A percentile compares a stretch with the other conserved stretches of the same genome.
These are phyloP conservation scores for Pampusana beccarii DNA, from an alignment of 2,113 vertebrate species.

Conservation along the genomic window DNA sequence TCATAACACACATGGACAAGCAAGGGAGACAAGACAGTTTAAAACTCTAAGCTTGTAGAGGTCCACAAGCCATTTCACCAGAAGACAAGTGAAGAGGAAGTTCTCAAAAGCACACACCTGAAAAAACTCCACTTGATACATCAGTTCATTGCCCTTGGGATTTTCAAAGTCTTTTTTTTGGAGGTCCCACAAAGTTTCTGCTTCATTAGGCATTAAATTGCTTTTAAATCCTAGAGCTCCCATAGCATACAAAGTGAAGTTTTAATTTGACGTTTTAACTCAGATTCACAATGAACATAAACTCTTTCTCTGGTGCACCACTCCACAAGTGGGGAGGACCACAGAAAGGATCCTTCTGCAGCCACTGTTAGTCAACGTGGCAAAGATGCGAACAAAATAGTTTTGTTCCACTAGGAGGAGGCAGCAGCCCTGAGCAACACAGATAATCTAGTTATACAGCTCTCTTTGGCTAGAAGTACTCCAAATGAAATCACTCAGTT, in stretches of 20 bases:
- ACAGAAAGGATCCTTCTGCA: neutral
- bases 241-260: too few species aligned
- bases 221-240: neutral
- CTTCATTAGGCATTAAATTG: neutral
- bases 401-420: neutral
- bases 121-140: neutral
- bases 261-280: neutral
- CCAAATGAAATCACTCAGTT: neutral
- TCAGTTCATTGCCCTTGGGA: neutral
- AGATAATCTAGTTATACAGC: neutral
- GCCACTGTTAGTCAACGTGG: accelerated
- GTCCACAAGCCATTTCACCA: neutral
- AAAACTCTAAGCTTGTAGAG: neutral
- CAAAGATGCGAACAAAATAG: neutral
- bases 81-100: neutral
- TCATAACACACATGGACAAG: accelerated
- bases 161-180: neutral
- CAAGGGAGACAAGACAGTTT: neutral
- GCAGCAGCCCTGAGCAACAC: too few species aligned
- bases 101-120: neutral
- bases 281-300: neutral
- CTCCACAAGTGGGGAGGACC: neutral
- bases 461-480: neutral
- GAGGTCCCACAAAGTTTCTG: neutral
- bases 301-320: accelerated